phyloP scores from a whole-genome alignment of 2,888 invertebrate species.

The Machimus atricapillus region DNA sequence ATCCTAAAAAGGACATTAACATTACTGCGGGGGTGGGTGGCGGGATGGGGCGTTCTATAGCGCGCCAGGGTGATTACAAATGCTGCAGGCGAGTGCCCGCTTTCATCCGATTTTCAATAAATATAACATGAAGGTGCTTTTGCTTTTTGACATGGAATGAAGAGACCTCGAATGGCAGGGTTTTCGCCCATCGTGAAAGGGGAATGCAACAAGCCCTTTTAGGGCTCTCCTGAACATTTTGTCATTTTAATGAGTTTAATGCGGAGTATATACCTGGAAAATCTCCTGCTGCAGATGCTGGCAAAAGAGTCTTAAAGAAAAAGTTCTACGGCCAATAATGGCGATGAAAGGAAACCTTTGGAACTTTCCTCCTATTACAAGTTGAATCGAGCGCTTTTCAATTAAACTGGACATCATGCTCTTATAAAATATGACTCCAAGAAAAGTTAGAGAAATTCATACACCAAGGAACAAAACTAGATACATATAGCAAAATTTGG shows the following conservation, averaged over 20 bases:
- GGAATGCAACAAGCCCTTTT: neutral
- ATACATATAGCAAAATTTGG: too few relatives aligned
- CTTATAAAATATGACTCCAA: neutral
- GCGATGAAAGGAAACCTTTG: neutral
- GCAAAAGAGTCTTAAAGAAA: neutral
- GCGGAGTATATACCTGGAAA: neutral
- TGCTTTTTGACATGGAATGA: neutral
- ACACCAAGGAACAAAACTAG: too few relatives aligned
- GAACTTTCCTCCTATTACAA: neutral
- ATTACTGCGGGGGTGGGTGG: neutral
- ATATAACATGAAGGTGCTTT: conserved; percentile 15
- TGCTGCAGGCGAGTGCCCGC: neutral
- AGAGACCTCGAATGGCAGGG: neutral
- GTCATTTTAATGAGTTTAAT: conserved; percentile 18
- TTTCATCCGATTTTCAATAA: conserved; percentile 33
- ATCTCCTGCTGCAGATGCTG: neutral
- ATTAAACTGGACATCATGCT: neutral
- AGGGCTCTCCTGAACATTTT: neutral
- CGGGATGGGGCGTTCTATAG: neutral
- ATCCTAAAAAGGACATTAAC: conserved; percentile 37
- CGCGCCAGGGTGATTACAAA: neutral
- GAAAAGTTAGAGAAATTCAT: too few relatives aligned
- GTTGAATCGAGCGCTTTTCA: neutral
- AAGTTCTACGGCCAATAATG: neutral
- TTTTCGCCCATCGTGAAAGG: neutral